Evolutionary conservation across 2,113 vertebrate genomes (phyloP).

Genomic region (Anguilla japonica): DNA sequence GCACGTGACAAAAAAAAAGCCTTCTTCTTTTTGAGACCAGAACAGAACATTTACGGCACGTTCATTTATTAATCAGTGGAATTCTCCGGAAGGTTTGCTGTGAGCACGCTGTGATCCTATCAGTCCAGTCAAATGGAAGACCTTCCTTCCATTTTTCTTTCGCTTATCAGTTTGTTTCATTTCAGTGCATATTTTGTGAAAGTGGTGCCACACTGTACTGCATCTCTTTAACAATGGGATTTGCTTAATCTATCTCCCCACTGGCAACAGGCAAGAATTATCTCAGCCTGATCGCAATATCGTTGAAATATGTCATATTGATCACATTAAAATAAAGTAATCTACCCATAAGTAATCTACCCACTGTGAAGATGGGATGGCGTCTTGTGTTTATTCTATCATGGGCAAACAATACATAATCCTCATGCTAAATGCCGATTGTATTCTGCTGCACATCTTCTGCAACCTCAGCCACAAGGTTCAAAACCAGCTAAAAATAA

Average conservation of each 20-base stretch:
- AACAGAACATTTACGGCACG: not conserved
- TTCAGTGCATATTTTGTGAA: not conserved
- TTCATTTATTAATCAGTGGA: not conserved
- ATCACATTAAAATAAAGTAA: not conserved
- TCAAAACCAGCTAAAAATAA: too few relatives aligned
- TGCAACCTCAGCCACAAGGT: too few relatives aligned
- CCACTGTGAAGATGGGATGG: not conserved
- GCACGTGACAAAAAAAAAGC: too few relatives aligned
- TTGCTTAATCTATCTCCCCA: not conserved
- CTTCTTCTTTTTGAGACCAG: not conserved
- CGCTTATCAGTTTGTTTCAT: not conserved
- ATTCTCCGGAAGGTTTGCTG: not conserved
- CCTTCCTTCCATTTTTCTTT: not conserved
- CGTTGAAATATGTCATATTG: not conserved
- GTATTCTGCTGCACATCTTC: too few relatives aligned
- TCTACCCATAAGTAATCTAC: not conserved
- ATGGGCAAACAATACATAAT: too few relatives aligned
- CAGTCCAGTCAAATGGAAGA: not conserved
- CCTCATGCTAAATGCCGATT: too few relatives aligned
- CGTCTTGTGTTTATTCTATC: not conserved
- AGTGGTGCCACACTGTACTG: not conserved
- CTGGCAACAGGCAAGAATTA: not conserved
- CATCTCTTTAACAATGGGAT: not conserved
- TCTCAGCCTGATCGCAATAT: not conserved
- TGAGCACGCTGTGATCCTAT: not conserved